These are phyloP conservation scores for Drosophila rubida DNA, from an alignment of 2,888 invertebrate species.

Conservation along the genomic window DNA sequence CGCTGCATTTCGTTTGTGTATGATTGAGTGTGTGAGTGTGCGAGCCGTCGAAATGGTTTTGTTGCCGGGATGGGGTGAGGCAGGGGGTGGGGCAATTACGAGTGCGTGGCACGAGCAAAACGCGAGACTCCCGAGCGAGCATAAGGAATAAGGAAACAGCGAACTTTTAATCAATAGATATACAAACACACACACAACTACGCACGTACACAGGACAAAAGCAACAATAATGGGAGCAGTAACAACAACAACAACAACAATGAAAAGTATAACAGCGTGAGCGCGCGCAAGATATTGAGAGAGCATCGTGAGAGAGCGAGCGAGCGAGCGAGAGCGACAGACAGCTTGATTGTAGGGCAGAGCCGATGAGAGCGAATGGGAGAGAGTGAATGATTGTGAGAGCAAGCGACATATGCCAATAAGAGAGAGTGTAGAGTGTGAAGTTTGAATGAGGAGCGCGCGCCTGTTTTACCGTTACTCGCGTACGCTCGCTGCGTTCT, in stretches of 20 bases:
- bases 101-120: conserved; percentile 52
- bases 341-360: neutral
- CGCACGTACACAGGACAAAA: conserved; percentile 33
- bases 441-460: conserved; percentile 29
- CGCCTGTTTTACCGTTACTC: conserved; percentile 49
- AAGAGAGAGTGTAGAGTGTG: conserved; percentile 17
- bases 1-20: conserved; percentile 38
- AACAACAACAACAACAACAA: conserved; percentile 49
- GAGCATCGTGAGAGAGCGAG: conserved; percentile 25
- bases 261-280: conserved; percentile 50
- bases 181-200: conserved; percentile 37
- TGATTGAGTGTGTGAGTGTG: too few species aligned
- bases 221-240: conserved; percentile 55
- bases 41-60: too few species aligned
- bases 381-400: conserved; percentile 8
- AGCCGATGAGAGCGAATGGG: conserved; percentile 3
- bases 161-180: conserved; percentile 76
- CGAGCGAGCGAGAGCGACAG: conserved; percentile 22
- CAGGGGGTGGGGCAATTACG: conserved; percentile 43
- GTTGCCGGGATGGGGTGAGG: neutral
- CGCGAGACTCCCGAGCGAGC: conserved; percentile 28
- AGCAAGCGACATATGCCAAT: conserved; percentile 4
- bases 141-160: conserved; percentile 66
- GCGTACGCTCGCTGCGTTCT: conserved; percentile 28
- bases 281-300: conserved; percentile 44